Base-by-base conservation (phyloP, 2,797 vertebrate species). In the Pangasius macronema region DNA sequence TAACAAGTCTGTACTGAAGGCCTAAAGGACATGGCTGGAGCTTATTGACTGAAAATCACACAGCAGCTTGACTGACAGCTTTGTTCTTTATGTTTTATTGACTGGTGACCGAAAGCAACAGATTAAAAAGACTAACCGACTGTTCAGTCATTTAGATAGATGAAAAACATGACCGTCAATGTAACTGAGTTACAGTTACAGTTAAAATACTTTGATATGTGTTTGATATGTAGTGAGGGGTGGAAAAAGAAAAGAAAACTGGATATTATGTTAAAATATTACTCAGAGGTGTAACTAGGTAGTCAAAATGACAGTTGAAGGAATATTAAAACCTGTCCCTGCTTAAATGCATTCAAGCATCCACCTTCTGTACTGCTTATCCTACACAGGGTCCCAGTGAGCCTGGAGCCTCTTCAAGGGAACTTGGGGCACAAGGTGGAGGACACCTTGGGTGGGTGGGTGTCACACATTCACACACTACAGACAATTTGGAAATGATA, bases 21-120 rank as follows among this genome's bases (percentile, higher is more conserved):
- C 80, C 67, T 76, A 49, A 85, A 88, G 46, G 82, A 82, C 85
- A 86, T 82, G 61, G 61, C 36, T 79, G 16, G 33, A 86, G 73
- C 9, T 59, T 88, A 88, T 88, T 88, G 90, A 89, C 90, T 75
- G 77, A 65, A 85, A 83, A 77, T 77, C 85, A 87, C 84, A 87
- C 63, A 49, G 85, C 85, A 73, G 76, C 85, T 84, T 89, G 82
- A 89, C 53, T 87, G 87, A 88, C 83, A 87, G 46, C 59, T 84
- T 82, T 49, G 46, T 53, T 85, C 53, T 90, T 89, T 85, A 90
- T 76, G 76, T 73, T 61, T 81, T 86, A 90, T 85, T 82, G 84
- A 76, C 87, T 55, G 84, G 16, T 80, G 85, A 42, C 84, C 49
- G 27, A 84, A 76, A 65, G 42, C 68, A 85, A 3, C 13, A 68